A percentile compares a stretch with the other conserved stretches of the same genome.
Evolutionary conservation across 2,797 vertebrate genomes (phyloP).

Genomic region (Anolis apletophallus): DNA sequence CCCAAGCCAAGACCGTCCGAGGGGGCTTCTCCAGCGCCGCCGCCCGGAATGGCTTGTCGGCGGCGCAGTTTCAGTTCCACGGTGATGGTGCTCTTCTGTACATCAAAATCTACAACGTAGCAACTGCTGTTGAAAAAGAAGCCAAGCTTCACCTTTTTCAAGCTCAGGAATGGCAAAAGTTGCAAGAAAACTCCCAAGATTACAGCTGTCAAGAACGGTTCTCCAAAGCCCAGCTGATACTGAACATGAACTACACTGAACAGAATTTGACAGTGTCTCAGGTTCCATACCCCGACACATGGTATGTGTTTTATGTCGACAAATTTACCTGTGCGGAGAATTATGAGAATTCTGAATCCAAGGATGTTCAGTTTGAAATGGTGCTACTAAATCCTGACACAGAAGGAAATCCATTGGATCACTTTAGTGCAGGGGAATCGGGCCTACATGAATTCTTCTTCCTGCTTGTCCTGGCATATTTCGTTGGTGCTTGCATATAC

Average conservation of each 20-base stretch:
- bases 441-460: conserved; percentile 95
- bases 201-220: conserved; percentile 88
- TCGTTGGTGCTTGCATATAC: conserved; percentile 90
- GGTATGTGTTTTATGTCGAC: conserved; percentile 91
- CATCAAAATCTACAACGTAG: conserved; percentile 85
- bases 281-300: conserved; percentile 82
- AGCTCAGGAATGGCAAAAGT: conserved; percentile 80
- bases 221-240: conserved; percentile 84
- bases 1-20: conserved; percentile 73
- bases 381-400: conserved; percentile 91
- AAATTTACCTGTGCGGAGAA: conserved; percentile 90
- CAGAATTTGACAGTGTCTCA: conserved; percentile 92
- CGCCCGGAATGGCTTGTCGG: conserved; percentile 84
- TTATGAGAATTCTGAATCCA: conserved; percentile 70
- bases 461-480: conserved; percentile 91
- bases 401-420: conserved; percentile 93
- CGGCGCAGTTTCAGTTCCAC: conserved; percentile 90
- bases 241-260: conserved; percentile 88
- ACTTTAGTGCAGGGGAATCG: conserved; percentile 95
- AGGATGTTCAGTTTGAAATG: conserved; percentile 88
- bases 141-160: conserved; percentile 88
- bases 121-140: conserved; percentile 85
- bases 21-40: conserved; percentile 76
- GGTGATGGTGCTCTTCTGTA: conserved; percentile 86
- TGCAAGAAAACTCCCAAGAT: conserved; percentile 74